Percentiles rank a stretch among this genome's conserved stretches.
Conservation (phyloP, 2,797 vertebrate genomes). For the Chiloscyllium punctatum region DNA sequence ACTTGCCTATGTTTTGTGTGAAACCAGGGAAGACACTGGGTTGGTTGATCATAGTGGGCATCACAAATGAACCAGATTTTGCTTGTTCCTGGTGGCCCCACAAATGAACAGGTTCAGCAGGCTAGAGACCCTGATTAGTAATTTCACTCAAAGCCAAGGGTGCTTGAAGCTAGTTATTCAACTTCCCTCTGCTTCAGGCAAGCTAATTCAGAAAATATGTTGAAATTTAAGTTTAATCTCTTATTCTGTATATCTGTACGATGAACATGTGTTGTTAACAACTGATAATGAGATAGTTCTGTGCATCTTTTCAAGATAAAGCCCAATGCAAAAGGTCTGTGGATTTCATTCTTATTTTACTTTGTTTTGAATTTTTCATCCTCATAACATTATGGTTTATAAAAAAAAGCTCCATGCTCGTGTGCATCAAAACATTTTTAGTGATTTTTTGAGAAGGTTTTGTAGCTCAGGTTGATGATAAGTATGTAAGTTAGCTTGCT, state of each 20-base stretch:
- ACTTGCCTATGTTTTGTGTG: background rate
- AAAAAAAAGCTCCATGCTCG: background rate
- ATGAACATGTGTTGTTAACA: background rate
- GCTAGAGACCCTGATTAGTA: background rate
- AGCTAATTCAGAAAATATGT: background rate
- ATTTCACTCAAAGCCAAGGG: background rate
- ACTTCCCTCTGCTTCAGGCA: background rate
- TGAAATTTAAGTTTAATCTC: background rate
- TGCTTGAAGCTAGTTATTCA: background rate
- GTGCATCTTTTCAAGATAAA: background rate
- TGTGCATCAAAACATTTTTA: background rate
- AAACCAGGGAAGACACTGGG: background rate
- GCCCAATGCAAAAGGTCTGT: background rate
- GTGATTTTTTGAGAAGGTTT: too few species aligned
- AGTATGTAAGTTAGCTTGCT: too few species aligned
- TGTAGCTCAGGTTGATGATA: too few species aligned
- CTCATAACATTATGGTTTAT: background rate
- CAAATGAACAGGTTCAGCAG: background rate
- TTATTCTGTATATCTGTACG: background rate
- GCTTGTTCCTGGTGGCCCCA: background rate
- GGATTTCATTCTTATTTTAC: background rate
- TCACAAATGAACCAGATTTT: background rate
- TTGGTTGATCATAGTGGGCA: background rate
- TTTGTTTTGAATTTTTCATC: background rate
- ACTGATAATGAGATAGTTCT: background rate